Evolutionary conservation across 1,140 invertebrate species (phyloP).

Genomic region (Sinonovacula constricta): DNA sequence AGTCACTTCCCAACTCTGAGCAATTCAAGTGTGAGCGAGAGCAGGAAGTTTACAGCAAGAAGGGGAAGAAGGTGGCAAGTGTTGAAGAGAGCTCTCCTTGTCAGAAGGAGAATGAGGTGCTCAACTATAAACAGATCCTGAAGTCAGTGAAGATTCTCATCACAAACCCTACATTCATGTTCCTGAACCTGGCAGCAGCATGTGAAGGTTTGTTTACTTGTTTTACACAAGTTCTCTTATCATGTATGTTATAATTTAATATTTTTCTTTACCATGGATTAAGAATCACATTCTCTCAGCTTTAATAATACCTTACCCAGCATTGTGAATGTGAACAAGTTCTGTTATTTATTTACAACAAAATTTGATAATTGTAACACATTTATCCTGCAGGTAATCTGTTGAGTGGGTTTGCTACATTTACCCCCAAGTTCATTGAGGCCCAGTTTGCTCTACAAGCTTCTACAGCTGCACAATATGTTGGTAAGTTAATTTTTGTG

Average conservation of each 20-base stretch:
- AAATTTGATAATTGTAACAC: too few species aligned
- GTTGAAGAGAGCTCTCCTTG: constrained; percentile 78
- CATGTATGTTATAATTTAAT: too few species aligned
- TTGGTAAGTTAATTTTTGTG: constrained; percentile 84
- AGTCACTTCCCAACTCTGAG: constrained; percentile 61
- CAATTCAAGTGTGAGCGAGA: constrained; percentile 60
- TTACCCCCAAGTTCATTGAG: constrained; percentile 90
- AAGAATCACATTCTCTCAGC: too few species aligned
- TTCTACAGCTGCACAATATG: constrained; percentile 85
- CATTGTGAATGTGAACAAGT: too few species aligned
- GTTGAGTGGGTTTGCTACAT: constrained; percentile 89
- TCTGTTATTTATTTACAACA: too few species aligned
- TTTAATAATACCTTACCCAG: too few species aligned
- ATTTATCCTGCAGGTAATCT: constrained; percentile 80
- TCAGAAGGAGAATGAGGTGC: constrained; percentile 3
- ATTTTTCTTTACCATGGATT: too few species aligned
- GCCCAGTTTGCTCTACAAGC: constrained; percentile 89
- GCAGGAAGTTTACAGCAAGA: constrained; percentile 77
- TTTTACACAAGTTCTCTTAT: too few species aligned
- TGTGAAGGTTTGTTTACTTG: constrained; percentile 83
- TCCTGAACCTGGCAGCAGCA: constrained; percentile 88
- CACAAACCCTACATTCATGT: constrained; percentile 88
- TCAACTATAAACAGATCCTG: constrained; percentile 81
- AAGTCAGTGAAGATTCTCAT: constrained; percentile 84
- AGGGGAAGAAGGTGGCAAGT: constrained; percentile 80